phyloP scores from a whole-genome alignment of 2,797 vertebrate species.

The Cygnus olor region DNA sequence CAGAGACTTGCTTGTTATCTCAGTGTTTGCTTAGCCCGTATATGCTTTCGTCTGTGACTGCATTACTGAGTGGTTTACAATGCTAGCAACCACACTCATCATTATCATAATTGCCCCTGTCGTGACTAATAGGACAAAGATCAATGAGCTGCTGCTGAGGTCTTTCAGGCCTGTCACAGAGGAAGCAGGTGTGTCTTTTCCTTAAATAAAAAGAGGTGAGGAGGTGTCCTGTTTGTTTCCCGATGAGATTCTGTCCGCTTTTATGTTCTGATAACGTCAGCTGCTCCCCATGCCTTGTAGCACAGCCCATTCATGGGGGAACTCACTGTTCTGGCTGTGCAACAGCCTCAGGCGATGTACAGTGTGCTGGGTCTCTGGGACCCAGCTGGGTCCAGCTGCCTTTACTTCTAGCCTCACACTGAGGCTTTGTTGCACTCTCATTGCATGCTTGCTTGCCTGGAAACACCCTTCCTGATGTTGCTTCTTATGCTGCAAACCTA shows the following conservation, averaged over 20 bases:
- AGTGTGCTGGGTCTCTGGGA: neutral
- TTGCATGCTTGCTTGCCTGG: neutral
- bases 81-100: neutral
- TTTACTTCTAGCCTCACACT: neutral
- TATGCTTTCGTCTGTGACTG: neutral
- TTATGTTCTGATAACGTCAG: neutral
- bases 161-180: neutral
- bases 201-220: too few species aligned
- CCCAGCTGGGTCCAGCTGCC: neutral
- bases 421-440: neutral
- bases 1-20: neutral
- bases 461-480: neutral
- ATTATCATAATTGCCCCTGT: neutral
- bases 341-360: neutral
- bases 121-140: slow-evolving; percentile 29
- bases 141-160: neutral
- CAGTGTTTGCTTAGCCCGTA: neutral
- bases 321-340: neutral
- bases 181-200: slow-evolving; percentile 2
- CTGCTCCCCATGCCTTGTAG: rapidly evolving
- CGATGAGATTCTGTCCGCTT: neutral
- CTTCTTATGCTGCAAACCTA: neutral
- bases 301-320: neutral
- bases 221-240: neutral
- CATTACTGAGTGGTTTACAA: neutral